phyloP scores from a whole-genome alignment of 2,797 vertebrate genomes.

The Capromys pilorides region DNA sequence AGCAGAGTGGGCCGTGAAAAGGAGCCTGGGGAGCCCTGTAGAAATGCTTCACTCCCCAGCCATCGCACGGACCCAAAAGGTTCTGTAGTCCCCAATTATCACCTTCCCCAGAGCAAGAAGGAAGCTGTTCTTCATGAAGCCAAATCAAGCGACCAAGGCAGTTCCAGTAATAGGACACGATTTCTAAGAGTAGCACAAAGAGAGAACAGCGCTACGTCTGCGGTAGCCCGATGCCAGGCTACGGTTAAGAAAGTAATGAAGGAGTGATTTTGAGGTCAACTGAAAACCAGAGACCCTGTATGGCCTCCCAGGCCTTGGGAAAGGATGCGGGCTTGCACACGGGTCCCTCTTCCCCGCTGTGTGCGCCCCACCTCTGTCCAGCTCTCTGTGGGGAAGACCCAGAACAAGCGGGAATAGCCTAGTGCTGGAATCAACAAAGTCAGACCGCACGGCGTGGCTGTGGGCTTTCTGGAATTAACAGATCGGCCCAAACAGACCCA shows the following conservation, averaged over 20 bases:
- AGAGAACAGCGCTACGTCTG: not conserved
- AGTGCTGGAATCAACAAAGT: not conserved
- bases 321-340: not conserved
- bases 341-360: rapidly evolving
- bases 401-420: rapidly evolving
- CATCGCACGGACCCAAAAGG: not conserved
- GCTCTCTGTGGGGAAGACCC: not conserved
- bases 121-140: not conserved
- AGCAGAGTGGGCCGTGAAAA: not conserved
- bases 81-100: not conserved
- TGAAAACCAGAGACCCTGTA: not conserved
- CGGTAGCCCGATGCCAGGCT: not conserved
- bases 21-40: not conserved
- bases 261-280: not conserved
- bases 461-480: not conserved
- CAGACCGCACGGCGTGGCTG: not conserved
- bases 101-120: not conserved
- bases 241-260: not conserved
- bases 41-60: not conserved
- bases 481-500: not conserved
- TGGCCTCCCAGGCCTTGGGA: not conserved
- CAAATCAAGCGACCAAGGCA: not conserved
- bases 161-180: not conserved
- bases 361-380: not conserved
- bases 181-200: not conserved